A percentile compares a stretch with the other conserved stretches of the same genome.
These are phyloP conservation scores for Brachyopa scutellaris DNA, from an alignment of 2,888 invertebrate species.

Conservation along the genomic window DNA sequence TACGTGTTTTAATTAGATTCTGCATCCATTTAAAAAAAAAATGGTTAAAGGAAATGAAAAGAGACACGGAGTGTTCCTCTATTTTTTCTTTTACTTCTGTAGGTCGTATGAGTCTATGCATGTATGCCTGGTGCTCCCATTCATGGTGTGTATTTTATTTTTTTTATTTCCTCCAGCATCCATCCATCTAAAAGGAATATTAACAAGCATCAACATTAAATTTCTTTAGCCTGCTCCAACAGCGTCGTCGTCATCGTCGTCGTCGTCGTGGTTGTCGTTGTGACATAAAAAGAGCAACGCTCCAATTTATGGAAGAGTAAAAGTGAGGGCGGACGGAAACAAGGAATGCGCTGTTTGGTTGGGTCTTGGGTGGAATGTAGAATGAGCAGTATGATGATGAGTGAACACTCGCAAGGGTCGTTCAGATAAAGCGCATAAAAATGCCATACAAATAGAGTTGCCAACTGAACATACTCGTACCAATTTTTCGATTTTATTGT, in stretches of 20 bases:
- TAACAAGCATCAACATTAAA: constrained; percentile 70
- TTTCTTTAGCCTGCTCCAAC: constrained; percentile 48
- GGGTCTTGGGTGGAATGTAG: constrained; percentile 24
- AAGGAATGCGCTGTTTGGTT: constrained; percentile 38
- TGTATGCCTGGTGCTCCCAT: constrained; percentile 33
- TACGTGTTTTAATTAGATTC: constrained; percentile 67
- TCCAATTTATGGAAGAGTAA: constrained; percentile 52
- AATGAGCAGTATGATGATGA: constrained; percentile 41
- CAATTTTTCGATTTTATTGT: constrained; percentile 22
- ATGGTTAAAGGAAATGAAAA: constrained; percentile 39
- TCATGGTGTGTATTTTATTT: constrained; percentile 23
- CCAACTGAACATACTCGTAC: constrained; percentile 14
- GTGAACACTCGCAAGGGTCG: constrained; percentile 51
- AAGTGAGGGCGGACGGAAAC: constrained; percentile 23
- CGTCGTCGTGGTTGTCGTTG: constrained; percentile 33
- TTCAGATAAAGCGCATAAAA: constrained; percentile 61
- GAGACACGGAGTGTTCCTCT: constrained; percentile 12
- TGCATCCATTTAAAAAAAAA: constrained; percentile 32
- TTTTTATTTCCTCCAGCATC: constrained; percentile 40
- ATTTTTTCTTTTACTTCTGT: constrained; percentile 3
- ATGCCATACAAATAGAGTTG: constrained; percentile 53
- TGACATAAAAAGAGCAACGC: constrained; percentile 63
- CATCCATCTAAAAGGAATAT: constrained; percentile 67
- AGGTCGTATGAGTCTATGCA: constrained; percentile 12
- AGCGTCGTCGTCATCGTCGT: neutral